Conservation (phyloP, 2,797 vertebrate species). For the Melanotaenia boesemani region DNA sequence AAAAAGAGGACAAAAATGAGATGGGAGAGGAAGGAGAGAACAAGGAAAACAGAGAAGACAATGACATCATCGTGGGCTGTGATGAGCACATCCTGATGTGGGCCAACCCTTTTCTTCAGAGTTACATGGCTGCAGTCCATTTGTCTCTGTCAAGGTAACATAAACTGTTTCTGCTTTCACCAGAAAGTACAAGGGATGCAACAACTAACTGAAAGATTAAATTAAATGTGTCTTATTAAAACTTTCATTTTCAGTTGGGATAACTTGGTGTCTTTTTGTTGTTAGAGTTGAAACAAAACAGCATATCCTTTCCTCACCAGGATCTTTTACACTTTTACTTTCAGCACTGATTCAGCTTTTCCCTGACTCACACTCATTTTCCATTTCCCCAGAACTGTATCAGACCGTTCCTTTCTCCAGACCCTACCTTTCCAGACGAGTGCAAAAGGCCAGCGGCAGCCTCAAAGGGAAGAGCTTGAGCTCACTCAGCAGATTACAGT, state of each 20-base stretch:
- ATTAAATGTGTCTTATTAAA: not conserved
- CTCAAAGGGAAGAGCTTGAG: constrained; percentile 85
- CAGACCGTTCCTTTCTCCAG: constrained; percentile 78
- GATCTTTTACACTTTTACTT: constrained; percentile 13
- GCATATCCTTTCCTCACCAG: not conserved
- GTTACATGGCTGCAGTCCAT: constrained; percentile 86
- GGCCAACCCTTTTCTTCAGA: constrained; percentile 86
- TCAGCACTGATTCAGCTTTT: not conserved
- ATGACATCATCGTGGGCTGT: not conserved
- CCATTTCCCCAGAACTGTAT: constrained; percentile 49
- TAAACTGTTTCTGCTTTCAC: not conserved
- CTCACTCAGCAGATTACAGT: constrained; percentile 85
- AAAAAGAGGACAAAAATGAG: constrained; percentile 22
- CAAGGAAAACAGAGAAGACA: constrained; percentile 4
- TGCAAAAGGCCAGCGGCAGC: constrained; percentile 84
- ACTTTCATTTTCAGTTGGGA: not conserved
- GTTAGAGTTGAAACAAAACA: constrained; percentile 23
- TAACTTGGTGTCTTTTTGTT: not conserved
- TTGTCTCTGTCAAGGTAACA: constrained; percentile 81
- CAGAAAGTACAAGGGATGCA: not conserved
- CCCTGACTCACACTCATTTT: constrained; percentile 12
- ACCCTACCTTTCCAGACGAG: constrained; percentile 69
- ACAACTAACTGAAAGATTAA: not conserved
- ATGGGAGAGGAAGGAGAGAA: constrained; percentile 8
- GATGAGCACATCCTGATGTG: constrained; percentile 70